Base-by-base conservation (phyloP, 1,140 invertebrate species). In the Drosophila varians region DNA sequence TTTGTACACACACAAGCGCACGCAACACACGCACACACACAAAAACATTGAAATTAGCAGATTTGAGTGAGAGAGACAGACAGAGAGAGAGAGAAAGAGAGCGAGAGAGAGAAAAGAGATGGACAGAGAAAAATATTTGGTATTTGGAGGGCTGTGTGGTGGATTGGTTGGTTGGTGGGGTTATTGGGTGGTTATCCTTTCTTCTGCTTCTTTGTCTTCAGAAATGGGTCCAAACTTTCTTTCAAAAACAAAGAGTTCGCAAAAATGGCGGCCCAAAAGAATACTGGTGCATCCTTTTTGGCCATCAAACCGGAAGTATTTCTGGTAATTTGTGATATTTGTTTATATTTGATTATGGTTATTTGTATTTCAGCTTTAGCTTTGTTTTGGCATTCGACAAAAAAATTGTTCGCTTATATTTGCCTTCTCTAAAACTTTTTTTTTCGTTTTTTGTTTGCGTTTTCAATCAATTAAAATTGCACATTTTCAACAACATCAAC, bases 401-500 rank as follows among this genome's bases (percentile, higher is more conserved):
- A 84, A 84, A 66, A 65, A 25, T 19, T 7, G 56, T 74, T 75
- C 31, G 43, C 16, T 69, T 54, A 46, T 25, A 38, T 57, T 64
- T 65, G 23, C 12, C 38, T 62, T 70, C 40, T 34, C 42, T 68
- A 47, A 25, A 71, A 70, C 31, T 66, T 47, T 69, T 62, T 34
- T 69, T 68, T 54, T 34, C 56, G 11, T 77, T 64, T 45, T 55
- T 76, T 73, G 51, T 38, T 38, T 38, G 36, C 77, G 82, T 84
- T 64, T 86, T 86, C 68, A 65, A 87, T 80, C 76, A 83, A 83
- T 83, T 74, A 70, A 86, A 86, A 87, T 86, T 86, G 82, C 82
- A 86, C 76, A 86, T 86, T 86, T 86, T 86, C 82, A 86, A 86
- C 82, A 86, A 86, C 82, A 86, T 86, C 82, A 86, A 86, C 82